phyloP scores from a whole-genome alignment of 2,113 vertebrate species.

The Salvelinus sp. region DNA sequence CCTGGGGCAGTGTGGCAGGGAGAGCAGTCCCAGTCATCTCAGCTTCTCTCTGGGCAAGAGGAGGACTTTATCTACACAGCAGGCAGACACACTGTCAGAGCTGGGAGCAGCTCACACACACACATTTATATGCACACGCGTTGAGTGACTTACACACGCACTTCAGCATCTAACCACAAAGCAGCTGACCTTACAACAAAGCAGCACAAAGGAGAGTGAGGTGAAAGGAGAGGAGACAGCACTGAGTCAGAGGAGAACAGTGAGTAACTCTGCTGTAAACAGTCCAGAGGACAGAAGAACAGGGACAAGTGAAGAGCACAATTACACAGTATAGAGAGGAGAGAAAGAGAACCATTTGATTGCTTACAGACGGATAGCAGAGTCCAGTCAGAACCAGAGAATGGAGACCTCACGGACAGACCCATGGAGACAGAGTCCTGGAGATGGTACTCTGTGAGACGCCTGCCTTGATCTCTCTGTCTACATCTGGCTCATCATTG shows the following conservation, averaged over 20 bases:
- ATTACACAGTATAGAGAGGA: background rate
- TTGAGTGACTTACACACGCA: background rate
- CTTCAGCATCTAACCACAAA: conserved; percentile 28
- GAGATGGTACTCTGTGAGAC: conserved; percentile 27
- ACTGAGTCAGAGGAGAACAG: conserved; percentile 47
- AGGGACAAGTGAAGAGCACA: background rate
- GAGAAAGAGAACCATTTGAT: background rate
- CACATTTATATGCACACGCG: background rate
- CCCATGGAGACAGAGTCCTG: conserved; percentile 28
- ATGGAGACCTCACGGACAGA: conserved; percentile 29
- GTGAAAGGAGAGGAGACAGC: conserved; percentile 58
- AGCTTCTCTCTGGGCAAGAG: conserved; percentile 18
- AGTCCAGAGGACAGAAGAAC: background rate
- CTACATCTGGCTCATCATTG: conserved; percentile 8
- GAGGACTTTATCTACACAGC: conserved; percentile 41
- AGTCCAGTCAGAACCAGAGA: background rate
- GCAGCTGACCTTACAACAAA: conserved; percentile 63
- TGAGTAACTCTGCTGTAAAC: conserved; percentile 50
- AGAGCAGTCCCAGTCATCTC: conserved; percentile 28
- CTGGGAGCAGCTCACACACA: conserved; percentile 47
- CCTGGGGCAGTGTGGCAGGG: conserved; percentile 14
- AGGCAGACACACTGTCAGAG: conserved; percentile 47
- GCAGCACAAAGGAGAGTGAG: conserved; percentile 47
- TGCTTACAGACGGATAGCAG: background rate
- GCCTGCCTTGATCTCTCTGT: background rate